phyloP scores from a whole-genome alignment of 2,797 vertebrate species.

The Sorex maritimensis region DNA sequence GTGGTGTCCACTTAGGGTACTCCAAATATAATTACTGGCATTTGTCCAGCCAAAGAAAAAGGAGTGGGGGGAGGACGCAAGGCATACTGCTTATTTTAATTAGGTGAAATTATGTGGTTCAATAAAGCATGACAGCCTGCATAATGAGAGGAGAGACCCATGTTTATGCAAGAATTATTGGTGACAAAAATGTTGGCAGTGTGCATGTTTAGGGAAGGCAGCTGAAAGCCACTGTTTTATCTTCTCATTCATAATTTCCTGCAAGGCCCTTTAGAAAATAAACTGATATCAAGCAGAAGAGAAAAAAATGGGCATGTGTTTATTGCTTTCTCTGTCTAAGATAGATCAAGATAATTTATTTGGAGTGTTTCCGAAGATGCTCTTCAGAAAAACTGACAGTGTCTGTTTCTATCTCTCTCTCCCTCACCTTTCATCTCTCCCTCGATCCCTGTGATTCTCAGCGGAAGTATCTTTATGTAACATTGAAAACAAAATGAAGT shows the following conservation, averaged over 20 bases:
- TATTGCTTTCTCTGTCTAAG: constrained; percentile 39
- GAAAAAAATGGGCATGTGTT: neutral
- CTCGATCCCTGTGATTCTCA: neutral
- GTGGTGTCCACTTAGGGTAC: constrained; percentile 86
- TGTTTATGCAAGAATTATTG: constrained; percentile 88
- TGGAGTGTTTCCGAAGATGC: constrained; percentile 23
- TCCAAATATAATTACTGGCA: constrained; percentile 86
- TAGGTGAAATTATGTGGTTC: constrained; percentile 90
- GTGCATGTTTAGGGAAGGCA: constrained; percentile 73
- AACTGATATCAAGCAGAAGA: constrained; percentile 75
- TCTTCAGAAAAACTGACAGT: neutral
- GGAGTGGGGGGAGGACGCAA: constrained; percentile 62
- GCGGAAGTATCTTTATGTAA: neutral
- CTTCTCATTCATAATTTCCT: constrained; percentile 88
- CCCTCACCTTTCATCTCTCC: neutral
- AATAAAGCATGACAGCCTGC: constrained; percentile 88
- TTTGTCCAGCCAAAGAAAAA: constrained; percentile 83
- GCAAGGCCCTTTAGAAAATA: constrained; percentile 77
- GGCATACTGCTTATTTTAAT: constrained; percentile 89
- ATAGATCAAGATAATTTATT: constrained; percentile 45
- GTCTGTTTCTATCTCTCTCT: neutral
- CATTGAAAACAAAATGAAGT: neutral
- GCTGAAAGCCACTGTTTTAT: constrained; percentile 83
- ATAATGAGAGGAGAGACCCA: constrained; percentile 86
- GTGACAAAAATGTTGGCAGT: constrained; percentile 86